phyloP scores from a whole-genome alignment of 2,797 vertebrate species.

The Pagetopsis macropterus region DNA sequence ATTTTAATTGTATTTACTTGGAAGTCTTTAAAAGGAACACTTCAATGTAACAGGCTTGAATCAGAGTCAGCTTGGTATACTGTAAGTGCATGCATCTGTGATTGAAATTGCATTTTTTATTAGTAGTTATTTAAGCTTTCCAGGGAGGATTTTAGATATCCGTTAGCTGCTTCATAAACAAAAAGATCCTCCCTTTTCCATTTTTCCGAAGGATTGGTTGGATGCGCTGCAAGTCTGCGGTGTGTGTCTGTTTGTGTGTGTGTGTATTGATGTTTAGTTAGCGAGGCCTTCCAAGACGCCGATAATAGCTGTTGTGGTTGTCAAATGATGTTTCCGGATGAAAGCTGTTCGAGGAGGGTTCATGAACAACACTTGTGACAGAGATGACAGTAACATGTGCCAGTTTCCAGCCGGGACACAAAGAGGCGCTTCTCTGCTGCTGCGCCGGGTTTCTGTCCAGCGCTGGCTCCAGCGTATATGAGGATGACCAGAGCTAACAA shows the following conservation, averaged over 20 bases:
- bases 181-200: background rate
- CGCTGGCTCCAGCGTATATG: slow-evolving; percentile 33
- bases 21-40: no score
- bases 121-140: background rate
- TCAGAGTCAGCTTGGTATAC: no score
- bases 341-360: slow-evolving; percentile 68
- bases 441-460: slow-evolving; percentile 42
- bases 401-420: slow-evolving; percentile 74
- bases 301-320: slow-evolving; percentile 74
- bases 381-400: slow-evolving; percentile 64
- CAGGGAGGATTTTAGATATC: background rate
- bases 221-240: slow-evolving; percentile 24
- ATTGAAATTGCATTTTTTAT: background rate
- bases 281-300: slow-evolving; percentile 56
- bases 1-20: no score
- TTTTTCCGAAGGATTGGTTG: slow-evolving; percentile 3
- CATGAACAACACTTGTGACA: slow-evolving; percentile 61
- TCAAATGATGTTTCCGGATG: slow-evolving; percentile 79
- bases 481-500: slow-evolving; percentile 17
- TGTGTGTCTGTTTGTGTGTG: slow-evolving; percentile 37
- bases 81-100: background rate
- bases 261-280: slow-evolving; percentile 49
- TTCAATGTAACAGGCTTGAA: no score
- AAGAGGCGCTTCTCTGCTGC: slow-evolving; percentile 73
- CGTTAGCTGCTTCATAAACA: background rate